Evolutionary conservation across 2,888 invertebrate genomes (phyloP).

Genomic region (Biston stratarius): DNA sequence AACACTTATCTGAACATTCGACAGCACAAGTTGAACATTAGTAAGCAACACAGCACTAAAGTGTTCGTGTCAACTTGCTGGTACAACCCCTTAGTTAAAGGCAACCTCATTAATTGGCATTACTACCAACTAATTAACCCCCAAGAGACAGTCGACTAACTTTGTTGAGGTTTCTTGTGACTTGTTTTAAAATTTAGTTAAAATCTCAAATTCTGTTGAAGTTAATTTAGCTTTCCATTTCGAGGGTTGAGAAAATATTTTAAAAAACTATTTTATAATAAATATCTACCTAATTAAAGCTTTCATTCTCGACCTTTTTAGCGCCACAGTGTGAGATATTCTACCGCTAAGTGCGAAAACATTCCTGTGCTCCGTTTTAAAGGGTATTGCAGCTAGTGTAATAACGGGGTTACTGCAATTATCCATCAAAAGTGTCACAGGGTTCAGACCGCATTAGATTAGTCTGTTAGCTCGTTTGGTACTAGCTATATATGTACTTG

Average conservation of each 20-base stretch:
- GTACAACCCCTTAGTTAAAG: conserved; percentile 32
- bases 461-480: too few relatives aligned
- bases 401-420: too few relatives aligned
- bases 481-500: too few relatives aligned
- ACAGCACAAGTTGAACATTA: conserved; percentile 10
- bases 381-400: too few relatives aligned
- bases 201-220: conserved; percentile 37
- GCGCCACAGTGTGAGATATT: too few relatives aligned
- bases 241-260: conserved; percentile 5
- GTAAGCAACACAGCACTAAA: conserved; percentile 11
- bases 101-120: conserved; percentile 50
- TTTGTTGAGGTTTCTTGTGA: conserved; percentile 29
- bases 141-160: conserved; percentile 37
- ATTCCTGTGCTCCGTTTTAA: too few relatives aligned
- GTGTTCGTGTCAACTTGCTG: conserved; percentile 8
- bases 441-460: too few relatives aligned
- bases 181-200: conserved; percentile 42
- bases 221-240: conserved; percentile 36
- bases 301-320: too few relatives aligned
- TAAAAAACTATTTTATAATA: conserved; percentile 13
- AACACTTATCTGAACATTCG: not conserved
- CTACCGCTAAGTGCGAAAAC: too few relatives aligned
- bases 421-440: too few relatives aligned
- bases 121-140: conserved; percentile 57
- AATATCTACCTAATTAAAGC: conserved; percentile 15